Conservation (phyloP, 2,888 invertebrate species). For the Brachyptera putata region DNA sequence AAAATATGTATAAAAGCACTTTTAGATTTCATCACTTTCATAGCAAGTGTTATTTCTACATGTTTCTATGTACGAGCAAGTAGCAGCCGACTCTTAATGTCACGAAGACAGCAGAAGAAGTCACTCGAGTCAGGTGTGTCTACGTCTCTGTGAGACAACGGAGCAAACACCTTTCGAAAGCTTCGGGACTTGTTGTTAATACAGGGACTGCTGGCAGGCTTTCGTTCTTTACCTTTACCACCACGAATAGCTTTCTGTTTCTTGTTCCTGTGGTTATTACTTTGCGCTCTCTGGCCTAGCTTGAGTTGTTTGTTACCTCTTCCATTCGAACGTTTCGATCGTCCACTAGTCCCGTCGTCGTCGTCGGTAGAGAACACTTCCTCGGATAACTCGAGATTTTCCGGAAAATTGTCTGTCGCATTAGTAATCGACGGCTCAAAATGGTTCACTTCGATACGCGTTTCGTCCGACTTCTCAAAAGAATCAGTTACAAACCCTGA, state of each 20-base stretch:
- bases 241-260: conserved; percentile 2
- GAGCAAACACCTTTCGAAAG: too few species aligned
- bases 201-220: not conserved
- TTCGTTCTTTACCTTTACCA: not conserved
- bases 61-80: too few species aligned
- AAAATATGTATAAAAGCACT: too few species aligned
- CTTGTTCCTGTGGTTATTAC: conserved; percentile 14
- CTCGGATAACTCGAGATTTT: not conserved
- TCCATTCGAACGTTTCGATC: conserved; percentile 24
- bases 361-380: too few species aligned
- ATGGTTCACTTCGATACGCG: not conserved
- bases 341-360: too few species aligned
- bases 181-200: too few species aligned
- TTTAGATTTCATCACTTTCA: too few species aligned
- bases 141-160: too few species aligned
- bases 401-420: not conserved
- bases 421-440: not conserved
- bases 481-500: not conserved
- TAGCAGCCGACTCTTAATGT: too few species aligned
- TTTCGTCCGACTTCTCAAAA: not conserved
- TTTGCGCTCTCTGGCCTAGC: not conserved
- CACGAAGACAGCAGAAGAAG: too few species aligned
- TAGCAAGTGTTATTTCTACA: too few species aligned
- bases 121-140: too few species aligned
- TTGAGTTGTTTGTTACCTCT: conserved; percentile 25